Percentiles rank a stretch among this genome's conserved stretches.
Conservation (phyloP, 2,113 vertebrate species). For the Protobothrops mucrosquamatus region DNA sequence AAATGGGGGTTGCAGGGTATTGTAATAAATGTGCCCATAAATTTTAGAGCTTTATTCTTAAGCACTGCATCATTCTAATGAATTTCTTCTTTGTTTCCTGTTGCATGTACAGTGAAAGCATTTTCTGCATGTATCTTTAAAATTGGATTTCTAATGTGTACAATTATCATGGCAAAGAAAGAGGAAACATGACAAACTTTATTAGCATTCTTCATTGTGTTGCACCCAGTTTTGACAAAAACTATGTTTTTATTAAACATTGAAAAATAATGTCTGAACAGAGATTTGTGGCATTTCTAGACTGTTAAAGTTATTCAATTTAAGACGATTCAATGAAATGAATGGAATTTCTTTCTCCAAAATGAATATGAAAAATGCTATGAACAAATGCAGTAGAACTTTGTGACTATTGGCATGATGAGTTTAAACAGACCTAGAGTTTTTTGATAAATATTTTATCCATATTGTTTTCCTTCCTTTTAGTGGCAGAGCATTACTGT, state of each 20-base stretch:
- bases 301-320: neutral
- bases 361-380: neutral
- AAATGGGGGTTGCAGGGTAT: neutral
- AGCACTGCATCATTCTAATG: neutral
- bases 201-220: neutral
- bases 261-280: neutral
- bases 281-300: neutral
- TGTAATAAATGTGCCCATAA: neutral
- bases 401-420: slow-evolving; percentile 40
- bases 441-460: slow-evolving; percentile 59
- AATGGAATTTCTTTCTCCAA: neutral
- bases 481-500: slow-evolving; percentile 96
- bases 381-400: slow-evolving; percentile 1
- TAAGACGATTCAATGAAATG: neutral
- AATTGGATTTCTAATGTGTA: neutral
- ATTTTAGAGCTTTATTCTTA: neutral
- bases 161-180: neutral
- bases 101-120: neutral
- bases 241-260: neutral
- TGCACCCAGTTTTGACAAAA: neutral
- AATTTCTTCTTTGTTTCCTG: neutral
- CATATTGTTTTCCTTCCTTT: slow-evolving; percentile 74
- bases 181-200: neutral
- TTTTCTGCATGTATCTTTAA: neutral
- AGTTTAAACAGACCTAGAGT: slow-evolving; percentile 49